Base-by-base conservation (phyloP, 2,797 vertebrate species). In the Botia almorhae region DNA sequence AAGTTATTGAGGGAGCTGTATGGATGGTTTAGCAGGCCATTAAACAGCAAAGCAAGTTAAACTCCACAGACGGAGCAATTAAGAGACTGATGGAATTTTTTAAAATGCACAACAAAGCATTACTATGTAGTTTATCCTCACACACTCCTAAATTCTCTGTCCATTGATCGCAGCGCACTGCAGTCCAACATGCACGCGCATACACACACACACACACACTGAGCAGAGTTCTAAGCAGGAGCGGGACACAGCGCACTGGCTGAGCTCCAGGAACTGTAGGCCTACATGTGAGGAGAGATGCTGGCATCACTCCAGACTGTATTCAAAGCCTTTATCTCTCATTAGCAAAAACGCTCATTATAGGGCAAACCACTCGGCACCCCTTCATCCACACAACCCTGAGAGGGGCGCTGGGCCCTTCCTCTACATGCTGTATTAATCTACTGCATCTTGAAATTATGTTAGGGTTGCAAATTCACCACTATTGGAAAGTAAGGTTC, bases 321-420 rank as follows among this genome's bases (percentile, higher is more conserved):
- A 92, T 90, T 90, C 91, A 91, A 90, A 87, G 89, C 89, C 91
- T 91, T 94, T 93, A 93, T 92, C 92, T 93, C 90, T 93, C 92
- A 94, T 92, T 92, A 93, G 91, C 85, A 87, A 87, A 88, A 90
- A 85, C 50, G 83, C 80, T 91, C 91, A 93, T 93, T 92, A 92
- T 89, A 90, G 85, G 88, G 56, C 53, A 74, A 74, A 74, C 61
- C 36, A 71, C 55, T 80, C 89, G 83, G 88, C 80, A 63, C 87
- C 86, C 86, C 89, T 92, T 92, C 90, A 90, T 92, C 90, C 90
- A 81, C 87, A 88, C 90, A 90, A 93, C 92, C 92, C 93, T 94
- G 91, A 92, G 89, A 90, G 90, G 85, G 86, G 90, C 85, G 83
- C 81, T 68, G 87, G 87, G 91, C 89, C 89, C 90, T 91, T 92